A percentile compares a stretch with the other conserved stretches of the same genome.
phyloP scores from a whole-genome alignment of 2,113 vertebrate species.

The Falco punctatus region DNA sequence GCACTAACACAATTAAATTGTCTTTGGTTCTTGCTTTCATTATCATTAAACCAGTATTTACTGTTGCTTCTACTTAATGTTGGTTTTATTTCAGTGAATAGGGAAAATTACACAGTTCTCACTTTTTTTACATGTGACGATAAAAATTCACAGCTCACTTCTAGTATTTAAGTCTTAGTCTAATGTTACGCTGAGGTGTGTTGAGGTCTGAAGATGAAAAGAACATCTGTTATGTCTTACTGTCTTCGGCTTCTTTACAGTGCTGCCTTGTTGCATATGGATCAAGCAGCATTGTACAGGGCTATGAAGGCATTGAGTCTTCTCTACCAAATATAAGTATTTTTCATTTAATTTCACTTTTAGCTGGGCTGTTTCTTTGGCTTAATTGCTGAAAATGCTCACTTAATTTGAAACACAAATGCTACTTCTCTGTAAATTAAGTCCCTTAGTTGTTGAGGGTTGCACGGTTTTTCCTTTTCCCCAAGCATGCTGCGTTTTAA shows the following conservation, averaged over 20 bases:
- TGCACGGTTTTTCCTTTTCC: neutral
- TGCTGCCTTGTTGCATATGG: constrained; percentile 98
- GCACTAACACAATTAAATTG: neutral
- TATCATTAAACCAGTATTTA: neutral
- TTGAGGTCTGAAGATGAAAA: constrained; percentile 11
- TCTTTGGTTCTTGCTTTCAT: neutral
- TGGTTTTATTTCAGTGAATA: neutral
- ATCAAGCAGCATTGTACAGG: constrained; percentile 97
- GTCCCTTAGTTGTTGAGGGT: neutral
- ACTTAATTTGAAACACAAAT: neutral
- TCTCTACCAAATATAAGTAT: constrained; percentile 17
- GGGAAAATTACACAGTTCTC: neutral
- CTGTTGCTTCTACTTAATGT: neutral
- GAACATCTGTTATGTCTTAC: constrained; percentile 50
- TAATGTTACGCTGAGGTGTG: neutral
- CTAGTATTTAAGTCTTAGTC: neutral
- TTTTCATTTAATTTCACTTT: neutral
- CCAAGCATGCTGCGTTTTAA: neutral
- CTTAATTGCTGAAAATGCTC: neutral
- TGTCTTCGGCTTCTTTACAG: constrained; percentile 98
- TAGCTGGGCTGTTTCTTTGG: neutral
- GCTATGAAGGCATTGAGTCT: constrained; percentile 86
- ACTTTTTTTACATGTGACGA: neutral
- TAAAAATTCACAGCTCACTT: neutral
- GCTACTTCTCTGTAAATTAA: neutral